phyloP scores from a whole-genome alignment of 2,888 invertebrate genomes.

The Spicauda simplicius region DNA sequence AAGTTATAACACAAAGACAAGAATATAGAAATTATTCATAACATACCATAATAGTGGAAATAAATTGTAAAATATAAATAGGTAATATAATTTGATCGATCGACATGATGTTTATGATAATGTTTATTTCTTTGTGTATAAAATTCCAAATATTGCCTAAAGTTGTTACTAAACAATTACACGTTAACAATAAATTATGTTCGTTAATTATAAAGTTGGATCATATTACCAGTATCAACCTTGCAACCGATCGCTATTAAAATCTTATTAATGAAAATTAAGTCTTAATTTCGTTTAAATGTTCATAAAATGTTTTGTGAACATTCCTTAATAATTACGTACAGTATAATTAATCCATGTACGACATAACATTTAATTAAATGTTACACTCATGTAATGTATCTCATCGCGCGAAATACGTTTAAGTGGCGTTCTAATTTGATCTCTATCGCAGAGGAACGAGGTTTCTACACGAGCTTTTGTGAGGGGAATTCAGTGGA shows the following conservation, averaged over 20 bases:
- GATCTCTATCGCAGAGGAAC: conserved; percentile 4
- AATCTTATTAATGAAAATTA: too few species aligned
- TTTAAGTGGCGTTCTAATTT: background rate
- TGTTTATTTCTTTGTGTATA: too few species aligned
- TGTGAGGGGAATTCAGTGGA: background rate
- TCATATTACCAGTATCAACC: background rate
- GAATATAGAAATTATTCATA: too few species aligned
- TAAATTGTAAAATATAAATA: too few species aligned
- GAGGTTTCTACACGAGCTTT: background rate
- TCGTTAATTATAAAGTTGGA: background rate
- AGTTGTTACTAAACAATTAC: too few species aligned
- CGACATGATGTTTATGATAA: too few species aligned
- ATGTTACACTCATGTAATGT: conserved; percentile 31
- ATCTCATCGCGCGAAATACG: conserved; percentile 33
- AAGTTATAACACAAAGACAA: too few species aligned
- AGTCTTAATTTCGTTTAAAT: too few species aligned
- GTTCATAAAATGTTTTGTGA: too few species aligned
- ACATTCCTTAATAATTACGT: conserved; percentile 27
- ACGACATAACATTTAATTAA: conserved; percentile 39
- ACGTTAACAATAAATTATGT: background rate
- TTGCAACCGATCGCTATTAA: background rate
- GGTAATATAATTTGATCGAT: too few species aligned
- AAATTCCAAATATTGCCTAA: too few species aligned
- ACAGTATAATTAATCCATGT: conserved; percentile 35
- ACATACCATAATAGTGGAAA: too few species aligned